Evolutionary conservation across 1,140 invertebrate species (phyloP).

Genomic region (Nebria ingens): DNA sequence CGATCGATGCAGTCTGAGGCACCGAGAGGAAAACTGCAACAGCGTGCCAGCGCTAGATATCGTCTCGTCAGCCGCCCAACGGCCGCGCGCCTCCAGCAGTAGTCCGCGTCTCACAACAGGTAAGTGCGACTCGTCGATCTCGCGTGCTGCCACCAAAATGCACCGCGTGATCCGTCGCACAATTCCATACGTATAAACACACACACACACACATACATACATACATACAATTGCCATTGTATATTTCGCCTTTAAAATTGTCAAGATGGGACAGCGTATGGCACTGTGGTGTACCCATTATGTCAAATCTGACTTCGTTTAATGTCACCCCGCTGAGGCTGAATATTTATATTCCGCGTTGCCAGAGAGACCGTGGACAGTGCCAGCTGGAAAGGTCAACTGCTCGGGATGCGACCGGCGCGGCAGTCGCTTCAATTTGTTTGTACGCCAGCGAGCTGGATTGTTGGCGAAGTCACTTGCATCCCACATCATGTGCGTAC

Average conservation of each 20-base stretch:
- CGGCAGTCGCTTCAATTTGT: neutral
- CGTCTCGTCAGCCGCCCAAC: neutral
- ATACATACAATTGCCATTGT: too few relatives aligned
- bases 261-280: too few relatives aligned
- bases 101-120: constrained; percentile 21
- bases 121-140: constrained; percentile 15
- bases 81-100: neutral
- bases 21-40: constrained; percentile 17
- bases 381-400: constrained; percentile 3
- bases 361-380: neutral
- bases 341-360: constrained; percentile 3
- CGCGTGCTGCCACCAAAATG: too few relatives aligned
- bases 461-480: neutral
- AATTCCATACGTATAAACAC: too few relatives aligned
- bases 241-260: too few relatives aligned
- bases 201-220: too few relatives aligned
- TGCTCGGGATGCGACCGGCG: neutral
- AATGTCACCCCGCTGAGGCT: neutral
- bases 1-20: constrained; percentile 32
- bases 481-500: neutral
- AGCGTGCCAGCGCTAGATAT: neutral
- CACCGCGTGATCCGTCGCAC: neutral
- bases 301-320: constrained; percentile 3
- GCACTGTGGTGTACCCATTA: neutral
- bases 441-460: neutral